Base-by-base conservation (phyloP, 1,140 invertebrate genomes). In the Armadillidium nasatum region DNA sequence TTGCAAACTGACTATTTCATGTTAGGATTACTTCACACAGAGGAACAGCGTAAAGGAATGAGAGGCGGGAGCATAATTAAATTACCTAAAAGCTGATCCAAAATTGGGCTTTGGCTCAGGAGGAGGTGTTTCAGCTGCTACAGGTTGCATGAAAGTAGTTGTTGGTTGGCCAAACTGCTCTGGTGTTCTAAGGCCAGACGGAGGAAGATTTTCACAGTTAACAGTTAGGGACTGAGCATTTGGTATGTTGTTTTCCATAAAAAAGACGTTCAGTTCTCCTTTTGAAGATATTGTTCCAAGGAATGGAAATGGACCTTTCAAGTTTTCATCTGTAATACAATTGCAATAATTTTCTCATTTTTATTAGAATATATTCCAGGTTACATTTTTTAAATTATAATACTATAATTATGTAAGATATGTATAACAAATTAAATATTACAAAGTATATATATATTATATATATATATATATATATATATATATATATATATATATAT, bases 91-190 rank as follows among this genome's bases (percentile, higher is more conserved):
- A 4, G 50, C 50, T 7, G 50, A 60, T 7, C 1, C 11, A 15
- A 19, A 60, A 60, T 7, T 60, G 11, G 11, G 11, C 7, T 60
- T 60, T 15, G 19, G 50, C 7, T 60, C 50, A 2, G 19, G 11
- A 60, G 50, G 50, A 60, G 50, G 50, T 15, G 50, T 13, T 15
- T 13, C 50, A 4, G 50, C 50, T 15, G 50, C 19, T 15, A 19
- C 19, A 4, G 50, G 11, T 19, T 60, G 2, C 19, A 60, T 13
- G 11, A 60, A 2, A 15, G 50, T 2, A 19, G 11, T 60, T 13
- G 50, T 19, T 60, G 50, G 50, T 19, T 60, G 50, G 50, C 50
- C 50, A 60, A 60, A 60, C 50, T 60, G 50, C 7, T 60, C 50
- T 15, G 50, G 50, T 60, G 50, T 60, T 60, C 50, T 60, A 60